A percentile compares a stretch with the other conserved stretches of the same genome.
Conservation (phyloP, 2,113 vertebrate genomes). For the Cinclus mexicanus region DNA sequence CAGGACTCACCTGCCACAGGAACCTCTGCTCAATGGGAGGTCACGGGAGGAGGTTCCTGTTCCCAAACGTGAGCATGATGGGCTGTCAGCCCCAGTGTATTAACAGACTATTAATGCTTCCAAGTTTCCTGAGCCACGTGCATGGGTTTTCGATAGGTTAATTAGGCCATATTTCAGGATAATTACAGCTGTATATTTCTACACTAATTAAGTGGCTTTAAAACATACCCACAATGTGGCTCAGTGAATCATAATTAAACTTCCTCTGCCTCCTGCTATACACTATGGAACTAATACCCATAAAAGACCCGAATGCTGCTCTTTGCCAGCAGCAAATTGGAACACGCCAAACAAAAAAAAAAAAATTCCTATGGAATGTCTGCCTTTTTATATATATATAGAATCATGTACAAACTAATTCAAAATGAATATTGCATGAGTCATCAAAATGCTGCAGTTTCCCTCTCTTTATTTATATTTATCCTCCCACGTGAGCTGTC, state of each 20-base stretch:
- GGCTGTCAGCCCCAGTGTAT: constrained; percentile 21
- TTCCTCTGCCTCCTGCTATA: constrained; percentile 45
- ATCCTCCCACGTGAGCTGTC: constrained; percentile 20
- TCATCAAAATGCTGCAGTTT: constrained; percentile 37
- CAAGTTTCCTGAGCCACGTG: constrained; percentile 56
- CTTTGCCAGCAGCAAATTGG: constrained; percentile 61
- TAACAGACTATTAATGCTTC: constrained; percentile 66
- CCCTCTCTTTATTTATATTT: constrained; percentile 53
- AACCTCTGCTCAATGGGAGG: neutral
- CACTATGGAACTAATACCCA: constrained; percentile 46
- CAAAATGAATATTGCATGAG: constrained; percentile 63
- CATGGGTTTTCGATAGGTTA: constrained; percentile 74
- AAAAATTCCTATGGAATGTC: constrained; percentile 26
- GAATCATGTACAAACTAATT: constrained; percentile 53
- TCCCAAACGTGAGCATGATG: constrained; percentile 8
- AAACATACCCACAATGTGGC: constrained; percentile 67
- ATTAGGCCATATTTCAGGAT: constrained; percentile 80
- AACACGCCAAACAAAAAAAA: neutral
- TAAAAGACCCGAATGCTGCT: neutral
- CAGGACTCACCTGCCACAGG: neutral
- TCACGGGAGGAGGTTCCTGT: neutral
- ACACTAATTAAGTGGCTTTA: constrained; percentile 81
- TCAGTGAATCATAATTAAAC: constrained; percentile 77
- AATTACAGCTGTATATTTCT: constrained; percentile 77
- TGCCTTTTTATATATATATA: neutral